phyloP scores from a whole-genome alignment of 2,888 invertebrate species.

The Colletes collaris region DNA sequence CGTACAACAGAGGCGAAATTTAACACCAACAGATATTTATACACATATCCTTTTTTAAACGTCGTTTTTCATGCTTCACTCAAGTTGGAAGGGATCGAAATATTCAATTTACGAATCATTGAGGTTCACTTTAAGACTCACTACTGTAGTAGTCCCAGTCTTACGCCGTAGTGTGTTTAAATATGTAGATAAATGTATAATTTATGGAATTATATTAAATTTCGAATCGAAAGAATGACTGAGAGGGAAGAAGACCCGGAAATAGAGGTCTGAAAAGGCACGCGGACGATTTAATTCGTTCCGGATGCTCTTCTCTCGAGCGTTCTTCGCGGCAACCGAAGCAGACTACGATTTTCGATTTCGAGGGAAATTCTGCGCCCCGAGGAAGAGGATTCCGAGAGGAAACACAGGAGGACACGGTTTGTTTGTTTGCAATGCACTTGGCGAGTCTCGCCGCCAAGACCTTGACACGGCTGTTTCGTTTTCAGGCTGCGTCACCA shows the following conservation, averaged over 20 bases:
- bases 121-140: no score
- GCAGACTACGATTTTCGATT: constrained; percentile 10
- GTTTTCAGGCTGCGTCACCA: constrained; percentile 45
- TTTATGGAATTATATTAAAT: no score
- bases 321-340: not conserved
- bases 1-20: no score
- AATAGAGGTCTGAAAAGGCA: not conserved
- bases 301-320: not conserved
- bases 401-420: constrained; percentile 12
- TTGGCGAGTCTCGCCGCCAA: constrained; percentile 37
- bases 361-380: constrained; percentile 5
- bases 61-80: no score
- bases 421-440: constrained; percentile 53
- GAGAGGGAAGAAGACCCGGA: not conserved
- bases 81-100: no score
- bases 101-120: no score
- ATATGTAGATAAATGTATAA: no score
- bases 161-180: no score
- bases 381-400: not conserved
- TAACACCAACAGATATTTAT: no score
- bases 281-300: constrained; percentile 28
- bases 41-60: no score
- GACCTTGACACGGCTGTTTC: constrained; percentile 52
- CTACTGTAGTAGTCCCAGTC: no score
- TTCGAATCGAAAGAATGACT: not conserved